Evolutionary conservation across 1,140 invertebrate species (phyloP).

Genomic region (Lethrus apterus): DNA sequence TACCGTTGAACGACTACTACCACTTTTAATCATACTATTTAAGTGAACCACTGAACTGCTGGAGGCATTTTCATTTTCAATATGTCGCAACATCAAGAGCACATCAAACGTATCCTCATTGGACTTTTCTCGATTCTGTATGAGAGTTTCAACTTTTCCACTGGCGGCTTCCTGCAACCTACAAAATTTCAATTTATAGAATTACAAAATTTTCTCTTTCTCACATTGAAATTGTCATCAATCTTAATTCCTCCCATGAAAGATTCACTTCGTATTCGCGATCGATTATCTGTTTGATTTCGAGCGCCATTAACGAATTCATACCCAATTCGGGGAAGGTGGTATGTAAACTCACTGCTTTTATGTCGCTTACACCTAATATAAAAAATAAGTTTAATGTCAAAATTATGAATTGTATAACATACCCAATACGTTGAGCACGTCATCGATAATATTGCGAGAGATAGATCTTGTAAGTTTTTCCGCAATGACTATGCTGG

Average conservation of each 20-base stretch:
- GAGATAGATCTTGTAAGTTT: too few relatives aligned
- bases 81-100: too few relatives aligned
- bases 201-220: too few relatives aligned
- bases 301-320: slow-evolving; percentile 85
- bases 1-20: too few relatives aligned
- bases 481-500: slow-evolving; percentile 68
- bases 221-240: slow-evolving; percentile 39
- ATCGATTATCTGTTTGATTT: slow-evolving; percentile 65
- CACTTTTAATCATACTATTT: too few relatives aligned
- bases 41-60: too few relatives aligned
- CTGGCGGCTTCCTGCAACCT: too few relatives aligned
- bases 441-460: neutral
- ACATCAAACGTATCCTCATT: too few relatives aligned
- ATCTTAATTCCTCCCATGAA: slow-evolving; percentile 53
- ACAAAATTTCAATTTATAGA: too few relatives aligned
- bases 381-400: neutral
- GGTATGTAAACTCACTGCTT: slow-evolving; percentile 54
- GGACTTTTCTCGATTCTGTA: too few relatives aligned
- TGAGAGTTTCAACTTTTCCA: too few relatives aligned
- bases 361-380: slow-evolving; percentile 45
- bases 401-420: neutral
- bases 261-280: slow-evolving; percentile 55
- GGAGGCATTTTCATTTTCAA: too few relatives aligned
- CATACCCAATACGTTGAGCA: slow-evolving; percentile 6
- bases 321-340: slow-evolving; percentile 79